Evolutionary conservation across 2,888 invertebrate species (phyloP), one percentile per base, ranked within the genome.

Genomic region (Amiota communis): DNA sequence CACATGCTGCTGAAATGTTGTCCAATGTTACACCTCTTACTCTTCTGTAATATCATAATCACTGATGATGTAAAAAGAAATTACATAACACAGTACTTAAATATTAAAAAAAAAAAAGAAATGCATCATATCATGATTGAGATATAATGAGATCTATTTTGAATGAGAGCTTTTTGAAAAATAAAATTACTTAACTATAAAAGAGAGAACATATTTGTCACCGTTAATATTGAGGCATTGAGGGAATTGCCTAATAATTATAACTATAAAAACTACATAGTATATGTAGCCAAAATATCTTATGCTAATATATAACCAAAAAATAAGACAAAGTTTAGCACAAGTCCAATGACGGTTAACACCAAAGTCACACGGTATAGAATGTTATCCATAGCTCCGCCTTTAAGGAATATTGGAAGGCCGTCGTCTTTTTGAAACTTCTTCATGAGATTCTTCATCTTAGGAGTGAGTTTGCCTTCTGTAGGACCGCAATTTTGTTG

Each of bases 361-460:
- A 80, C 78, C 65, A 85, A 68, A 12, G 91, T 91, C 4, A 78
- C 17, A 51, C 86, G 82, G 79, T 86, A 91, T 2, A 91, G 72
- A 0, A 90, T 56, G 74, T 86, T 89, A 77, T 91, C 91, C 0
- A 72, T 71, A 3, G 87, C 51, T 17, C 91, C 91, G 8, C 86
- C 89, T 81, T 91, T 91, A 47, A 91, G 79, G 81, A 88, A 89
- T 11, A 91, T 85, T 13, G 91, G 91, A 11, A 86, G 75, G 23
- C 89, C 90, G 82, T 91, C 90, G 68, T 83, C 76, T 36, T 78
- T 49, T 20, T 67, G 67, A 49, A 20, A 67, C 51, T 67, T 49
- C 67, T 67, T 67, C 49, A 51, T 49, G 20, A 67, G 67, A 17
- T 48, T 49, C 15, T 56, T 56, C 51, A 67, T 11, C 49, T 67